Evolutionary conservation across 2,113 vertebrate species (phyloP).

Genomic region (Alligator mississippiensis): DNA sequence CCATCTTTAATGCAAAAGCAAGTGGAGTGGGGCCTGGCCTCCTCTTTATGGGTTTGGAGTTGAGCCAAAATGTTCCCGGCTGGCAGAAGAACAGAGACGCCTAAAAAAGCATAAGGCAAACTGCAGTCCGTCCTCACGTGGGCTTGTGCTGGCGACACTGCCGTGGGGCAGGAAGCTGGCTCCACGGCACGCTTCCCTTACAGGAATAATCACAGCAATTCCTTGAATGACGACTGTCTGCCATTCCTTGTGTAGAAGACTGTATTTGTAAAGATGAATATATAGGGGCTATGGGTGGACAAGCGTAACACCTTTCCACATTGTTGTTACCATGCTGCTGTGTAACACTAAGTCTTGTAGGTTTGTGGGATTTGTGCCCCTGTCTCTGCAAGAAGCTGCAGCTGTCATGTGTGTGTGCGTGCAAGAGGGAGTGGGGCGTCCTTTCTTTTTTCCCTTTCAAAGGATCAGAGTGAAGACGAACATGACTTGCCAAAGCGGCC

Average conservation of each 20-base stretch:
- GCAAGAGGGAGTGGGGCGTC: too few relatives aligned
- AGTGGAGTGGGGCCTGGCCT: background rate
- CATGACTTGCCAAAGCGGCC: background rate
- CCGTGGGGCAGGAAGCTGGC: background rate
- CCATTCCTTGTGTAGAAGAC: conserved; percentile 50
- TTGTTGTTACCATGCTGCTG: conserved; percentile 15
- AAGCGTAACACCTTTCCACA: background rate
- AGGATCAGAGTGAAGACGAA: background rate
- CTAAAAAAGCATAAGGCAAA: background rate
- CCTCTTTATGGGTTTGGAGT: background rate
- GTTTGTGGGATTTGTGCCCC: background rate
- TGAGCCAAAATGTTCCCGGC: conserved; percentile 28
- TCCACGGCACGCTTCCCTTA: background rate
- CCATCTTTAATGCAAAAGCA: background rate
- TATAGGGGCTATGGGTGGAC: conserved; percentile 57
- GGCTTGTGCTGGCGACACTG: background rate
- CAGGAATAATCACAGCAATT: background rate
- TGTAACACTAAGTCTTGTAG: background rate
- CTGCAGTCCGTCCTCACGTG: background rate
- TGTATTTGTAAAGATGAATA: conserved; percentile 83
- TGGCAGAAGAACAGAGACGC: conserved; percentile 1
- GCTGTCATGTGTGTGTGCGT: background rate
- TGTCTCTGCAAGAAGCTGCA: background rate
- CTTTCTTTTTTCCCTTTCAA: background rate
- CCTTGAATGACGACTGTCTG: conserved; percentile 44